Evolutionary conservation across 2,113 vertebrate genomes (phyloP).

Genomic region (Daphoenositta chrysoptera): DNA sequence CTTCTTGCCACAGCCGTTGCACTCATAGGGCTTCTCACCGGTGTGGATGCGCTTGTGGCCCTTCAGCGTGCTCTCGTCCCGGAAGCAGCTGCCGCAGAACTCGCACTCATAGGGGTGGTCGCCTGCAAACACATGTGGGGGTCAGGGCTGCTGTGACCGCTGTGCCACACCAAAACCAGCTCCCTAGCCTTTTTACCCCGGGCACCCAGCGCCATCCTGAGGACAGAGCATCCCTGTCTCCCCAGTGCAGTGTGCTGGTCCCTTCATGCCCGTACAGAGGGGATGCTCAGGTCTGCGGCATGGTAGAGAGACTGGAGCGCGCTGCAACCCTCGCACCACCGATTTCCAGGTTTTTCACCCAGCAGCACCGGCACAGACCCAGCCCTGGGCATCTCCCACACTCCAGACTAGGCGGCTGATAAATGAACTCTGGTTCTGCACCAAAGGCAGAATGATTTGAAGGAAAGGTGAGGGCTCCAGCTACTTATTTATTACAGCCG

Average conservation of each 20-base stretch:
- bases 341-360: not conserved
- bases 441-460: conserved; percentile 33
- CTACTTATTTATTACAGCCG: conserved; percentile 81
- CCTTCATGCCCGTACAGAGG: fast-evolving
- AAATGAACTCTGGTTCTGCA: conserved; percentile 12
- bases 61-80: conserved; percentile 97
- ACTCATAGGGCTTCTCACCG: conserved; percentile 31
- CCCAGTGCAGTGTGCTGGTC: fast-evolving
- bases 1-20: conserved; percentile 96
- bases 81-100: conserved; percentile 98
- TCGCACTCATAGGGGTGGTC: conserved; percentile 97
- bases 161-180: not conserved
- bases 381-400: not conserved
- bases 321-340: fast-evolving
- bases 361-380: not conserved
- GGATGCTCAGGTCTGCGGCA: fast-evolving
- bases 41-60: conserved; percentile 90
- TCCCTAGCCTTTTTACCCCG: fast-evolving
- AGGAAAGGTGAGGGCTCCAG: conserved; percentile 70
- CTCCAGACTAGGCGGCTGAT: not conserved
- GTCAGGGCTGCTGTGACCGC: fast-evolving
- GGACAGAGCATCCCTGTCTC: fast-evolving
- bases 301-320: fast-evolving
- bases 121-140: conserved; percentile 57
- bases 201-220: fast-evolving